Evolutionary conservation across 2,113 vertebrate species (phyloP), one percentile per base, ranked within the genome.

Genomic region (Pterocles burchelli): DNA sequence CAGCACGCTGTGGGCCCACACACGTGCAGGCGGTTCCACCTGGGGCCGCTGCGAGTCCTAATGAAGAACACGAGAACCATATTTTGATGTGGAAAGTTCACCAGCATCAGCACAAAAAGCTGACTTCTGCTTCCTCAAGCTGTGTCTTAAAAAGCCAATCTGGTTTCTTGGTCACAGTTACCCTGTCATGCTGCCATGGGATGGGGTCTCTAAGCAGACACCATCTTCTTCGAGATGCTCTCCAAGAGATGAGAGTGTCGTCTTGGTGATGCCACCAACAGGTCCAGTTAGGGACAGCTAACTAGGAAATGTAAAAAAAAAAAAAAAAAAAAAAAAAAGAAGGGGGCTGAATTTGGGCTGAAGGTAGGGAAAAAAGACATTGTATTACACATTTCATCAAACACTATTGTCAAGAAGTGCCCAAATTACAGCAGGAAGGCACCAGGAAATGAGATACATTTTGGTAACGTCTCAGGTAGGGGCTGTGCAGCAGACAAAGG

Each of bases 231-330:
- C 66, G 52, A 75, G 75, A 52, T 38, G 51, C 19, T 92, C 7
- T 79, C 54, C 28, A 48, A 79, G 55, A 93, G 62, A 72, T 19
- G 49, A 93, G 33, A 94, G 49, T 49, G 81, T 90, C 77, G 34
- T 36, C 63, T 65, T 26, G 25, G 65, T 75, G 71, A 88, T 59
- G 51, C 61, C 49, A 90, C 59, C 15, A 80, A 34, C 10, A 67
- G 25, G 81, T 92, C 90, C 83, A 86, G 43, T 46, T 73, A 86
- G 51, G 82, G 76, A 79, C 63, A 74, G 28, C 13, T 24, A 90
- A 74, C 15, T 43, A 24, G 34, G n/a, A 79, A 17, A 76, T 62
- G 16, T 48, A 17, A 63, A 74, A 84, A 22, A 62, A 52, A 52
- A 28, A 52, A 26, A 52, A 52, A 52, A 41, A 45, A 46, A 26